phyloP scores from a whole-genome alignment of 2,797 vertebrate genomes.

The Eleutherodactylus coqui region DNA sequence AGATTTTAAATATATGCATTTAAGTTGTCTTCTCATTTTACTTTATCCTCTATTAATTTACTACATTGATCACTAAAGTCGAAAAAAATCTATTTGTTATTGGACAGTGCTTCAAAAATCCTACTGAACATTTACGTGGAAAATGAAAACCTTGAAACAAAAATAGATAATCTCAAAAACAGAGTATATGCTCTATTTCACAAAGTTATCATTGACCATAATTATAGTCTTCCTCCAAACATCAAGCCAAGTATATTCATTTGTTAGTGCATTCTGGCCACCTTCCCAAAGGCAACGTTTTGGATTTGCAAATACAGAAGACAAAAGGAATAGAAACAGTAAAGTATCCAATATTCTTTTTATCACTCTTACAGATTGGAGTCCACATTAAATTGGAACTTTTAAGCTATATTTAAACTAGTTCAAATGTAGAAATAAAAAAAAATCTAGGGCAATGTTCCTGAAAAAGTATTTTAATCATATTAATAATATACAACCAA shows the following conservation, averaged over 20 bases:
- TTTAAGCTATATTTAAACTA: background rate
- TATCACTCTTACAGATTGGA: background rate
- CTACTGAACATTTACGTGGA: background rate
- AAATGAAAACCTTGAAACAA: background rate
- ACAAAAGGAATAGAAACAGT: background rate
- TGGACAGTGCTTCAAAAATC: background rate
- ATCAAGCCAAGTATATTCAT: background rate
- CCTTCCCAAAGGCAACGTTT: background rate
- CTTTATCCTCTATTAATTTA: background rate
- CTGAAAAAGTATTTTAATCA: background rate
- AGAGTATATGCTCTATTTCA: conserved; percentile 16
- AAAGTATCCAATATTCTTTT: background rate
- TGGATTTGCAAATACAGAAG: conserved; percentile 5
- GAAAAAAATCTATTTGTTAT: background rate
- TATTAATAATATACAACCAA: background rate
- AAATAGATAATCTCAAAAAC: conserved; percentile 1
- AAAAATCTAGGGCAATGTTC: background rate
- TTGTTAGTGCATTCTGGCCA: conserved; percentile 31
- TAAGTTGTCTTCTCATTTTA: background rate
- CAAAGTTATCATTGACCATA: conserved; percentile 36
- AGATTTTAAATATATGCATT: background rate
- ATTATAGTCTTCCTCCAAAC: conserved; percentile 25
- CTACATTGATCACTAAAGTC: background rate
- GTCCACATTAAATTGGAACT: background rate
- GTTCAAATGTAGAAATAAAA: background rate